These are phyloP conservation scores for Mobula birostris DNA, from an alignment of 2,113 vertebrate genomes.

Conservation along the genomic window DNA sequence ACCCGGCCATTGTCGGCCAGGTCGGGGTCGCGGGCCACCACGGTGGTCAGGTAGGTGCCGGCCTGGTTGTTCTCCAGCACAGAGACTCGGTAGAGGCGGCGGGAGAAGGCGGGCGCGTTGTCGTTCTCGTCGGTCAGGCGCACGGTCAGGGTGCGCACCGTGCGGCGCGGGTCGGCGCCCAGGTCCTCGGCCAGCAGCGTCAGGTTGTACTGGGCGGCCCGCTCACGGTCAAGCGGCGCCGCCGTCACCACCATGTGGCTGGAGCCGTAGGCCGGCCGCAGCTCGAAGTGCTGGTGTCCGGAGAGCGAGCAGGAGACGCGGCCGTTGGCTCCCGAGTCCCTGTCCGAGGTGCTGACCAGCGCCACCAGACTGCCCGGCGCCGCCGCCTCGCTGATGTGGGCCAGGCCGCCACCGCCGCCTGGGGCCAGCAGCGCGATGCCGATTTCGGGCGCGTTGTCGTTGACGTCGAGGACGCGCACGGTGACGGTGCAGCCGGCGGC, in stretches of 20 bases:
- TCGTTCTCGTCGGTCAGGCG: conserved; percentile 82
- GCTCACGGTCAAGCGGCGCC: conserved; percentile 69
- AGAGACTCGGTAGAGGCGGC: conserved; percentile 70
- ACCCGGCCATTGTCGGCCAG: conserved; percentile 77
- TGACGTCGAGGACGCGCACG: conserved; percentile 82
- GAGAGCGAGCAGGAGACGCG: conserved; percentile 82
- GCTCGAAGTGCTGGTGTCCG: conserved; percentile 78
- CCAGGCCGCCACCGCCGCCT: conserved; percentile 50
- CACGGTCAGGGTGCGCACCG: conserved; percentile 69
- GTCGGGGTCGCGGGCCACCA: conserved; percentile 71
- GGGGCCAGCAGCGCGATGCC: conserved; percentile 79
- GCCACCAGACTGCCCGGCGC: conserved; percentile 84
- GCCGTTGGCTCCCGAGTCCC: conserved; percentile 76
- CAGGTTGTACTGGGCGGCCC: conserved; percentile 80
- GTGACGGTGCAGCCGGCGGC: conserved; percentile 78
- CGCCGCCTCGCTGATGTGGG: conserved; percentile 61
- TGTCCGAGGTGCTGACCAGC: conserved; percentile 84
- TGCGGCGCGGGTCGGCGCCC: conserved; percentile 72
- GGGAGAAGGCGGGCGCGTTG: conserved; percentile 74
- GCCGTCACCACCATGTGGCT: conserved; percentile 87
- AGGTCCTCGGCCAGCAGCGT: conserved; percentile 87
- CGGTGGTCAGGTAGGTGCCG: conserved; percentile 73
- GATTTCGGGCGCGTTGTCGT: conserved; percentile 84
- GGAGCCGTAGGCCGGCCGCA: conserved; percentile 82
- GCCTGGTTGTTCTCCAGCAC: conserved; percentile 81